A percentile compares a stretch with the other conserved stretches of the same genome.
Conservation (phyloP, 1,140 invertebrate species). For the Macrostomum lignano region DNA sequence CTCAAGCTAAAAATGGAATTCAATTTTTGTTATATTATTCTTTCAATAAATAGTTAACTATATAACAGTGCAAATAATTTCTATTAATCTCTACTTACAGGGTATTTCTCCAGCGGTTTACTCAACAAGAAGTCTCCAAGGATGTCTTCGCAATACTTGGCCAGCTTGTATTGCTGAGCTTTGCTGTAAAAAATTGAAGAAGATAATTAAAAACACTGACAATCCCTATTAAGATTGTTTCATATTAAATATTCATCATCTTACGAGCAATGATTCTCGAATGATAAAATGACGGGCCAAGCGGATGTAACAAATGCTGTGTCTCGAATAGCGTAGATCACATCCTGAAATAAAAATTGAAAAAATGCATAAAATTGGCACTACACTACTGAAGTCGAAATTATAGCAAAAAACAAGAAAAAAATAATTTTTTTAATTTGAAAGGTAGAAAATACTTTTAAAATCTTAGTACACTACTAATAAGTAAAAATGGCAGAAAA, state of each 20-base stretch:
- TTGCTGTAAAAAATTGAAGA: conserved; percentile 34
- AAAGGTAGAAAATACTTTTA: neutral
- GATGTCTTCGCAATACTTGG: conserved; percentile 68
- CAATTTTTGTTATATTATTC: too few relatives aligned
- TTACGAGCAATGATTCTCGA: conserved; percentile 71
- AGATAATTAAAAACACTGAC: too few relatives aligned
- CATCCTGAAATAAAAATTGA: conserved; percentile 39
- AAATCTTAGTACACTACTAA: too few relatives aligned
- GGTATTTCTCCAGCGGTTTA: conserved; percentile 14
- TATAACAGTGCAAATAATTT: neutral
- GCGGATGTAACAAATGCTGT: conserved; percentile 90
- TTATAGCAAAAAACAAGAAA: conserved; percentile 5
- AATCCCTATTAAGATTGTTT: conserved; percentile 4
- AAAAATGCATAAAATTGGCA: conserved; percentile 1
- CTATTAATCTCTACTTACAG: conserved; percentile 38
- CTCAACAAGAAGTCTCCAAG: conserved; percentile 51
- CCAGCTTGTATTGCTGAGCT: conserved; percentile 79
- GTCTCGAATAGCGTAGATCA: conserved; percentile 79
- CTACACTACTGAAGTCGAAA: too few relatives aligned
- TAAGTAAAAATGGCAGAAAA: neutral
- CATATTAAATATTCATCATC: conserved; percentile 6
- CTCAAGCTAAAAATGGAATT: conserved; percentile 32
- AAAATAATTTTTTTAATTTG: neutral
- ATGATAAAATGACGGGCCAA: conserved; percentile 73
- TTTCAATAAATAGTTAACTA: neutral